These are phyloP conservation scores for Eupithecia dodoneata DNA, from an alignment of 2,888 invertebrate genomes.

Conservation along the genomic window DNA sequence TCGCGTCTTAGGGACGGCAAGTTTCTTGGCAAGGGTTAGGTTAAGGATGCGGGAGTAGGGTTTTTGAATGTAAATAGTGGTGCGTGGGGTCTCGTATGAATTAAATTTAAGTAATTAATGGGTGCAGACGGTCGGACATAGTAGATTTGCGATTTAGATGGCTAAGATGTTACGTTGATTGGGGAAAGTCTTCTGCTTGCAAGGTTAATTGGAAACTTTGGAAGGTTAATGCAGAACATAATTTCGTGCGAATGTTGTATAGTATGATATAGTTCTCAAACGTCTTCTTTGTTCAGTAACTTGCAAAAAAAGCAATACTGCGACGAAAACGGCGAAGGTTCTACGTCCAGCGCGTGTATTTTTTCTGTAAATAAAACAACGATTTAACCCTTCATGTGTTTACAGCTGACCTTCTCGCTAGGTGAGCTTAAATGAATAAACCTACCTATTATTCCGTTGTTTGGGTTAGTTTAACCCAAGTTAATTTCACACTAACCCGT, in stretches of 20 bases:
- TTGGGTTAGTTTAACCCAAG: constrained; percentile 35
- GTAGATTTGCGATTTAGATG: constrained; percentile 59
- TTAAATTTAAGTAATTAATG: constrained; percentile 84
- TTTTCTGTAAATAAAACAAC: not conserved
- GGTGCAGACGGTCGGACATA: constrained; percentile 54
- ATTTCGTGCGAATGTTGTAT: not conserved
- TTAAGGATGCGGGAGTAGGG: constrained; percentile 65
- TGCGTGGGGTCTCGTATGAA: constrained; percentile 76
- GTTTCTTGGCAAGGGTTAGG: constrained; percentile 81
- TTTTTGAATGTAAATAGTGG: constrained; percentile 84
- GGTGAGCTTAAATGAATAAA: constrained; percentile 13
- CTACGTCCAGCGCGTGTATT: not conserved
- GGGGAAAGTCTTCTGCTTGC: constrained; percentile 32
- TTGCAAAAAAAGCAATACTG: not conserved
- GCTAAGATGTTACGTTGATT: constrained; percentile 57
- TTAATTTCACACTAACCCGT: constrained; percentile 67
- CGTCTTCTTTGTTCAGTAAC: not conserved
- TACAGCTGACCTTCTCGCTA: constrained; percentile 11
- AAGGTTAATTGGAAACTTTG: not conserved
- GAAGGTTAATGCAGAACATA: not conserved
- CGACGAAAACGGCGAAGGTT: not conserved
- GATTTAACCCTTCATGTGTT: not conserved
- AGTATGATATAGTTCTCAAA: not conserved
- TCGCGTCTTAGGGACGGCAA: constrained; percentile 81
- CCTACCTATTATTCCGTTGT: constrained; percentile 35